phyloP scores from a whole-genome alignment of 1,140 invertebrate genomes.

The Leptinotarsa lineolata region DNA sequence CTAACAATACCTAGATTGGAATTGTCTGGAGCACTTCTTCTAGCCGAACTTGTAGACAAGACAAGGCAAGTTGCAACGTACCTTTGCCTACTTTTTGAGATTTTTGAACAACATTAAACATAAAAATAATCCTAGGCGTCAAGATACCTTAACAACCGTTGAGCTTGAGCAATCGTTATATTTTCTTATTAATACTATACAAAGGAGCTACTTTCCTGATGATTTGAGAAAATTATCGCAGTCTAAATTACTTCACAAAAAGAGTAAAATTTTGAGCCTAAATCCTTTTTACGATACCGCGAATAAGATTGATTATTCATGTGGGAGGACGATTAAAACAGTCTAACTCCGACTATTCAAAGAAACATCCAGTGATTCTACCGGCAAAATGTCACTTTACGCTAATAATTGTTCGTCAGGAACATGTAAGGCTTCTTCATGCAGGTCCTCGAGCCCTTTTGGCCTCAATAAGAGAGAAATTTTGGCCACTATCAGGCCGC shows the following conservation, averaged over 20 bases:
- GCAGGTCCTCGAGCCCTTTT: conserved; percentile 36
- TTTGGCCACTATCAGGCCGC: conserved; percentile 39
- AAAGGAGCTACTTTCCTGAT: conserved; percentile 21
- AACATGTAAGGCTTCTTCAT: conserved; percentile 43
- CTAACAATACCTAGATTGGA: conserved; percentile 38
- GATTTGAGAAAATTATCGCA: conserved; percentile 27
- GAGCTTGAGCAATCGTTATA: conserved; percentile 20
- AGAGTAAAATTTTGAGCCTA: conserved; percentile 30
- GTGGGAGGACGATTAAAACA: conserved; percentile 43
- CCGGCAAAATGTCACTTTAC: conserved; percentile 36
- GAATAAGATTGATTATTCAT: conserved; percentile 38
- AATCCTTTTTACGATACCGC: conserved; percentile 40
- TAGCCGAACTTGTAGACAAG: conserved; percentile 18
- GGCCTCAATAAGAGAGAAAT: conserved; percentile 35
- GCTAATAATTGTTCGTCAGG: conserved; percentile 33
- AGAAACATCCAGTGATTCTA: conserved; percentile 47
- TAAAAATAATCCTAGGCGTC: background rate
- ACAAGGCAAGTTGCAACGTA: conserved; percentile 22
- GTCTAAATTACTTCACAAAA: conserved; percentile 18
- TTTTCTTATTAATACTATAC: conserved; percentile 21
- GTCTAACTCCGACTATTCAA: conserved; percentile 31
- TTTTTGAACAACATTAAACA: conserved; percentile 24
- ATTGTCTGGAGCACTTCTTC: conserved; percentile 31
- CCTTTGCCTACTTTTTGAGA: conserved; percentile 27
- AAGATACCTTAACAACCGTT: background rate